Conservation (phyloP, 92 coral and sea anemone species). For the Zoanthus gigantus region DNA sequence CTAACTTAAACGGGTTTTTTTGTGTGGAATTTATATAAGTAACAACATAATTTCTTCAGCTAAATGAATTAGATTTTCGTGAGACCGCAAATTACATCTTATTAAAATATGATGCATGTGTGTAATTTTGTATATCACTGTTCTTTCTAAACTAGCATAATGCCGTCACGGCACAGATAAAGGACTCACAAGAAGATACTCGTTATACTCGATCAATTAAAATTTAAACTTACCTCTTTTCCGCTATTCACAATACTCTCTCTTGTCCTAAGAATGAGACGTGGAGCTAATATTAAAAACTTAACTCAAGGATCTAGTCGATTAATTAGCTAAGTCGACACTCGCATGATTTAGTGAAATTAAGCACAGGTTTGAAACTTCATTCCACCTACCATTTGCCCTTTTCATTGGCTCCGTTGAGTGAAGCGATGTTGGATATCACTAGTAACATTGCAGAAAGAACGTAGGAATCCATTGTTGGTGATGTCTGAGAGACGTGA, state of each 20-base stretch:
- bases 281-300: background rate
- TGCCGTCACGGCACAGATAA: background rate
- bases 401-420: background rate
- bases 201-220: background rate
- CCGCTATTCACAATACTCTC: conserved; percentile 21
- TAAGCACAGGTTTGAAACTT: background rate
- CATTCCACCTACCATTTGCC: conserved; percentile 24
- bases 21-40: too few relatives aligned
- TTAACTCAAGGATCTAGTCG: background rate
- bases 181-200: background rate
- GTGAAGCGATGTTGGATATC: background rate
- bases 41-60: background rate
- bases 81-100: background rate
- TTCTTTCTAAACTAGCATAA: background rate
- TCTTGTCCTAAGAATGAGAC: conserved; percentile 28
- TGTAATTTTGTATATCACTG: background rate
- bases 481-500: background rate
- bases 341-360: background rate
- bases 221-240: conserved; percentile 25
- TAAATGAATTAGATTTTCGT: background rate
- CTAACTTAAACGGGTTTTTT: background rate
- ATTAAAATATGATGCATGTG: background rate
- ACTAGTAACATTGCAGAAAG: background rate
- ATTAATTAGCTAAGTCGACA: background rate
- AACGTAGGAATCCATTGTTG: conserved; percentile 2